Percentiles rank a stretch among this genome's conserved stretches.
Evolutionary conservation across 2,113 vertebrate genomes (phyloP).

Genomic region (Physeter macrocephalus): DNA sequence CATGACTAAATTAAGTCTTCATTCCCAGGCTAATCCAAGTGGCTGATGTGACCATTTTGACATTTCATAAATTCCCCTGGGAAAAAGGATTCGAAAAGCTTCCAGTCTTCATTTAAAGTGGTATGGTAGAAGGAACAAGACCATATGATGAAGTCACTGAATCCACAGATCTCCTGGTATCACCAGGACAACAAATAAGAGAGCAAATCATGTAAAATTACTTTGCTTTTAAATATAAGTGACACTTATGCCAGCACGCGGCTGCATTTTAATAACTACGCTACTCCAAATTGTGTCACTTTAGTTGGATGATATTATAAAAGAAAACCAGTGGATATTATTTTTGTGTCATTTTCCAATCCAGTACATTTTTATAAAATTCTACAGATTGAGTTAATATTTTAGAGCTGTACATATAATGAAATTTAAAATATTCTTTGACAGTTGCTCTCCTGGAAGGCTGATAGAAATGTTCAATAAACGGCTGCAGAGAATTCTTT

Average conservation of each 20-base stretch:
- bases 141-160: slow-evolving; percentile 36
- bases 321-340: slow-evolving; percentile 61
- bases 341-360: slow-evolving; percentile 60
- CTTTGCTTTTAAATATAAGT: slow-evolving; percentile 65
- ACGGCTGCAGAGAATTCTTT: not conserved
- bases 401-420: slow-evolving; percentile 48
- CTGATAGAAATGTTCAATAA: slow-evolving; percentile 27
- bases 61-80: slow-evolving; percentile 60
- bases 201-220: slow-evolving; percentile 70
- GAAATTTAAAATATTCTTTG: slow-evolving; percentile 50
- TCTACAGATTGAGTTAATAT: slow-evolving; percentile 62
- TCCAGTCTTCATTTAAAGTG: slow-evolving; percentile 59
- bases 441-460: slow-evolving; percentile 3
- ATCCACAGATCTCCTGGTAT: not conserved
- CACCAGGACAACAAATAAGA: slow-evolving; percentile 35
- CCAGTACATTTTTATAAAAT: slow-evolving; percentile 52
- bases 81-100: slow-evolving; percentile 45
- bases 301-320: slow-evolving; percentile 60
- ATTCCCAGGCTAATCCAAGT: slow-evolving; percentile 56
- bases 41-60: slow-evolving; percentile 56
- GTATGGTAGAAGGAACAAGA: slow-evolving; percentile 15
- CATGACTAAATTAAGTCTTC: slow-evolving; percentile 55
- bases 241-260: slow-evolving; percentile 3
- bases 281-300: slow-evolving; percentile 24
- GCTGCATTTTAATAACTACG: slow-evolving; percentile 70